Evolutionary conservation across 1,140 invertebrate species (phyloP), one percentile per base, ranked within the genome.

Genomic region (Andrena cerasifolii): DNA sequence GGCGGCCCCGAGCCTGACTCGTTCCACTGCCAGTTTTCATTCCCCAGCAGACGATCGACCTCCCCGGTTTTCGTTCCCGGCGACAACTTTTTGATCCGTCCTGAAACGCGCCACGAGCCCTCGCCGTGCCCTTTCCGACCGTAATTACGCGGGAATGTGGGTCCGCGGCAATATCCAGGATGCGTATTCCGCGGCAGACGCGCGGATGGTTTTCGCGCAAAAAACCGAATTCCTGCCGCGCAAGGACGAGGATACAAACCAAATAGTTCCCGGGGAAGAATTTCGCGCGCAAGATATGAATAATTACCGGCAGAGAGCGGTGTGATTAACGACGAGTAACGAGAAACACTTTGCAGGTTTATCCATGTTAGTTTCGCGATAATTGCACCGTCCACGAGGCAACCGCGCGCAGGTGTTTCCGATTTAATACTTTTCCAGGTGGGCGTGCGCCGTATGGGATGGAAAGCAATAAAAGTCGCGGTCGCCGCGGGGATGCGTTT

Each of bases 101-200:
- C 18, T 40, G 6, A n/a, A 66, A 51, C 31, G 58, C 31, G 8
- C 47, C 53, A 8, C 77, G 49, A 66, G 45, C 61, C 62, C 36
- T 66, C n/a, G n/a, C n/a, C n/a, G n/a, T n/a, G n/a, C n/a, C n/a
- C n/a, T n/a, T n/a, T n/a, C n/a, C n/a, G n/a, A n/a, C n/a, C 43
- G 61, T 45, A 63, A 82, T 80, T 81, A 81, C 47, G 21, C 26
- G 18, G 75, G 63, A 65, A 83, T 43, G 79, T 53, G 54, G 68
- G 43, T 31, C 10, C 58, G 8, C 24, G 59, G 70, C 51, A 58
- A 71, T 62, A 49, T 21, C 14, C 36, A 4, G 12, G 12, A 43
- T 14, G 63, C n/a, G 36, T 53, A 8, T n/a, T n/a, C n/a, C n/a
- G n/a, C n/a, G n/a, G n/a, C n/a, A n/a, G n/a, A n/a, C n/a, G n/a